A percentile compares a stretch with the other conserved stretches of the same genome.
Conservation (phyloP, 2,888 invertebrate species). For the Augiades crinisus region DNA sequence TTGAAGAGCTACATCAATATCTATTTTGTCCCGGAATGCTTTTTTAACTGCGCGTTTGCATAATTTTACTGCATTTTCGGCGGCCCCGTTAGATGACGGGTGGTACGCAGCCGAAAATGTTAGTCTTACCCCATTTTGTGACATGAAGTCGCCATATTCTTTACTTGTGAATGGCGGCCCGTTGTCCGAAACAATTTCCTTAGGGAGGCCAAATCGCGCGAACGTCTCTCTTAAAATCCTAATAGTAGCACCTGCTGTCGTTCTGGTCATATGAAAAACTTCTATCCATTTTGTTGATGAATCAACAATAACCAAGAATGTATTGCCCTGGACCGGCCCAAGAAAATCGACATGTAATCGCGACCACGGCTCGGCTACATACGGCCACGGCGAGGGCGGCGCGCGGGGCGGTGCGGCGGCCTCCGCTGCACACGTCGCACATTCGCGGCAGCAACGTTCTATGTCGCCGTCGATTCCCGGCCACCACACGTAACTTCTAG, state of each 20-base stretch:
- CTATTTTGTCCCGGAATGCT: no score
- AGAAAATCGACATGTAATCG: slow-evolving; percentile 34
- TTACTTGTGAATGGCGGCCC: slow-evolving; percentile 28
- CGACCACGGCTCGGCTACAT: slow-evolving; percentile 31
- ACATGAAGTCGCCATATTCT: no score
- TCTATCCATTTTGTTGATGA: slow-evolving; percentile 33
- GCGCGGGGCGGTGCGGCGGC: slow-evolving; percentile 26
- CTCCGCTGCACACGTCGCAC: slow-evolving; percentile 26
- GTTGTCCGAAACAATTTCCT: slow-evolving; percentile 28
- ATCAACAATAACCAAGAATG: slow-evolving; percentile 27
- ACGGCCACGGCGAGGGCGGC: slow-evolving; percentile 33
- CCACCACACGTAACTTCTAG: slow-evolving; percentile 26
- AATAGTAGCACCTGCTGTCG: not conserved
- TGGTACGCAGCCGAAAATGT: no score
- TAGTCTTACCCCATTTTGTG: no score
- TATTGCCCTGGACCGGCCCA: slow-evolving; percentile 21
- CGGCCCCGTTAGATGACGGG: no score
- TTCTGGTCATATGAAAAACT: not conserved
- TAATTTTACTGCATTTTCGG: no score
- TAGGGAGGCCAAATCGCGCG: slow-evolving; percentile 22
- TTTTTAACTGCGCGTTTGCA: no score
- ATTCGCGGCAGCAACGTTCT: slow-evolving; percentile 10
- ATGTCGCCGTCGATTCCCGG: slow-evolving; percentile 20
- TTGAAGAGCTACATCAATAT: not conserved
- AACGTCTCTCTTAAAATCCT: slow-evolving; percentile 24